Percentiles rank a stretch among this genome's conserved stretches.
Evolutionary conservation across 2,888 invertebrate species (phyloP).

Genomic region (Andrena minutula): DNA sequence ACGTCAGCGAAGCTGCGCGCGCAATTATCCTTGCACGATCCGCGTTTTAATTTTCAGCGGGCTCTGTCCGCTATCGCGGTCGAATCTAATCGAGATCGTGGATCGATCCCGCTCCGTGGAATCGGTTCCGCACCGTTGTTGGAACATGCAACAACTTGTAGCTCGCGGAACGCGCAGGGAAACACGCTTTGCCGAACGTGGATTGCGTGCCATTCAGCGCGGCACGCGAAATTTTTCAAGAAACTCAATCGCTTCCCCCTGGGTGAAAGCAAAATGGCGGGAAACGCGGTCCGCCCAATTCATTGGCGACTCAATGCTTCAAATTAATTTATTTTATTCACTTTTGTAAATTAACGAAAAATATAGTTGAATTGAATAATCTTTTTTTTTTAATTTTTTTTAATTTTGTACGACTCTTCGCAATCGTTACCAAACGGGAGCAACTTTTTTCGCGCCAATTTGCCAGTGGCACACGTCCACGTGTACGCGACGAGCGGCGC

Average conservation of each 20-base stretch:
- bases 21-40: slow-evolving; percentile 17
- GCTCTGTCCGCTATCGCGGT: not conserved
- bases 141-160: slow-evolving; percentile 36
- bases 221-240: slow-evolving; percentile 44
- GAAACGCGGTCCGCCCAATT: not conserved
- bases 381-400: too few relatives aligned
- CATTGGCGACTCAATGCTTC: not conserved
- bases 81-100: slow-evolving; percentile 36
- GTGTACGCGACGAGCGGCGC: slow-evolving; percentile 25
- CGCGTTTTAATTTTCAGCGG: slow-evolving; percentile 9
- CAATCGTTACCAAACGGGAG: not conserved
- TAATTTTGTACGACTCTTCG: not conserved
- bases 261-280: slow-evolving; percentile 49
- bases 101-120: slow-evolving; percentile 23
- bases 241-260: slow-evolving; percentile 6
- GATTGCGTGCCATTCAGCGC: slow-evolving; percentile 42
- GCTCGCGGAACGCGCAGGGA: slow-evolving; percentile 15
- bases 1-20: not conserved
- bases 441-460: slow-evolving; percentile 57
- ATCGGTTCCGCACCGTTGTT: not conserved
- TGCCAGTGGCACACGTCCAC: slow-evolving; percentile 38
- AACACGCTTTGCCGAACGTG: slow-evolving; percentile 34
- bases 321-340: not conserved
- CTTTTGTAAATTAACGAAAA: not conserved
- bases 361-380: too few relatives aligned